phyloP scores from a whole-genome alignment of 2,113 vertebrate genomes.

The Corythoichthys intestinalis region DNA sequence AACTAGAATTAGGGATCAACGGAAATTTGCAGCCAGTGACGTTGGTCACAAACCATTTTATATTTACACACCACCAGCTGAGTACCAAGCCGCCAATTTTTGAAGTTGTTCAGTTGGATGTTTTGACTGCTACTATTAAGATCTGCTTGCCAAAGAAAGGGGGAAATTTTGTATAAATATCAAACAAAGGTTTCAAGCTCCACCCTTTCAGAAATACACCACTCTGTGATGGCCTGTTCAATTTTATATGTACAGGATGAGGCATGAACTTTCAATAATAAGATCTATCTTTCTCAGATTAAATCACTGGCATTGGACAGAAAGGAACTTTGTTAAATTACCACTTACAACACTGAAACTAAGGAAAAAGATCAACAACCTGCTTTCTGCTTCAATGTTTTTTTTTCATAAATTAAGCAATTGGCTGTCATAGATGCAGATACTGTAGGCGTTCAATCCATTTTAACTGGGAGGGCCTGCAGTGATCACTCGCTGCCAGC shows the following conservation, averaged over 20 bases:
- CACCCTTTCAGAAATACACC: neutral
- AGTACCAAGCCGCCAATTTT: neutral
- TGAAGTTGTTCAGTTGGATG: neutral
- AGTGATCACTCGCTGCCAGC: no score
- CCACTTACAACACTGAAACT: no score
- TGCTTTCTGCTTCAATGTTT: no score
- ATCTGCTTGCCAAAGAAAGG: neutral
- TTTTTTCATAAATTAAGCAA: no score
- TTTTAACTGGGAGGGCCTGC: no score
- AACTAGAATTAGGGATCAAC: conserved; percentile 26
- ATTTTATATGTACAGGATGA: neutral
- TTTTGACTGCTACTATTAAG: neutral
- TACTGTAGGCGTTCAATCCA: no score
- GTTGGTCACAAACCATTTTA: conserved; percentile 7
- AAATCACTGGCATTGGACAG: neutral
- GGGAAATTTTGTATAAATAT: neutral
- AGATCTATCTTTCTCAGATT: neutral
- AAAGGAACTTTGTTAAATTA: no score
- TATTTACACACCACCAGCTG: neutral
- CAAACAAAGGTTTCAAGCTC: conserved; percentile 28
- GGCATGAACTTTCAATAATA: neutral
- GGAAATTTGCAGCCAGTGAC: conserved; percentile 7
- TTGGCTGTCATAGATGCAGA: no score
- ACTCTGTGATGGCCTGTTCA: neutral
- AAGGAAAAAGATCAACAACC: no score